Evolutionary conservation across 2,888 invertebrate genomes (phyloP).

Genomic region (Drosophila buzzatii): DNA sequence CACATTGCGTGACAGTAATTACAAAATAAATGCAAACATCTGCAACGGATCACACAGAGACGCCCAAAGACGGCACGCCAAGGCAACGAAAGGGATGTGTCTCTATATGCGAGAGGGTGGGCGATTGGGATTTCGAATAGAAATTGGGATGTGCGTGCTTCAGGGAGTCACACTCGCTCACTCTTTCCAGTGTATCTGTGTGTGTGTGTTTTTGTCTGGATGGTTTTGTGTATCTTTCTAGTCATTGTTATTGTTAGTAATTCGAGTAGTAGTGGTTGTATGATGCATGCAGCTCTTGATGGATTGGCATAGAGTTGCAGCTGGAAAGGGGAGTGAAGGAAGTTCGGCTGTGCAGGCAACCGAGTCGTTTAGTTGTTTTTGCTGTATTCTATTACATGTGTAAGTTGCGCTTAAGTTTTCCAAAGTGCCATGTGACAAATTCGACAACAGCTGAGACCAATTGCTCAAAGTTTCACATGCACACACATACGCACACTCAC

Average conservation of each 20-base stretch:
- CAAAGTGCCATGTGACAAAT: slow-evolving; percentile 74
- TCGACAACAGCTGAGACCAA: slow-evolving; percentile 78
- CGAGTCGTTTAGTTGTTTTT: slow-evolving; percentile 12
- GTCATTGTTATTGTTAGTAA: slow-evolving; percentile 65
- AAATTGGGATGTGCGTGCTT: slow-evolving; percentile 41
- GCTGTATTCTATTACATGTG: slow-evolving; percentile 76
- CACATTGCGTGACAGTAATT: slow-evolving; percentile 85
- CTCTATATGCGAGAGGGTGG: neutral
- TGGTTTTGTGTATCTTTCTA: slow-evolving; percentile 30
- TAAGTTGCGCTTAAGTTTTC: slow-evolving; percentile 75
- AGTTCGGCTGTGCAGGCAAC: neutral
- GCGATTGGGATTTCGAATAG: neutral
- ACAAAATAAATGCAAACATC: slow-evolving; percentile 84
- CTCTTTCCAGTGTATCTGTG: slow-evolving; percentile 12
- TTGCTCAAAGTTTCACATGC: slow-evolving; percentile 45
- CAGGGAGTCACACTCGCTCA: slow-evolving; percentile 14
- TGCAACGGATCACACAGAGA: slow-evolving; percentile 76
- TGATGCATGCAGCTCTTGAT: slow-evolving; percentile 69
- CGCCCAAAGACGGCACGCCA: slow-evolving; percentile 39
- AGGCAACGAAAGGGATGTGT: slow-evolving; percentile 38
- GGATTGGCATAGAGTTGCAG: slow-evolving; percentile 73
- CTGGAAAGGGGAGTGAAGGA: neutral
- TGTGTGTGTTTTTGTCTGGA: slow-evolving; percentile 6
- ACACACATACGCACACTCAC: neutral
- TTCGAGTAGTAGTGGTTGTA: slow-evolving; percentile 63